These are phyloP conservation scores for Macquaria australasica DNA, from an alignment of 2,113 vertebrate species.

Conservation along the genomic window DNA sequence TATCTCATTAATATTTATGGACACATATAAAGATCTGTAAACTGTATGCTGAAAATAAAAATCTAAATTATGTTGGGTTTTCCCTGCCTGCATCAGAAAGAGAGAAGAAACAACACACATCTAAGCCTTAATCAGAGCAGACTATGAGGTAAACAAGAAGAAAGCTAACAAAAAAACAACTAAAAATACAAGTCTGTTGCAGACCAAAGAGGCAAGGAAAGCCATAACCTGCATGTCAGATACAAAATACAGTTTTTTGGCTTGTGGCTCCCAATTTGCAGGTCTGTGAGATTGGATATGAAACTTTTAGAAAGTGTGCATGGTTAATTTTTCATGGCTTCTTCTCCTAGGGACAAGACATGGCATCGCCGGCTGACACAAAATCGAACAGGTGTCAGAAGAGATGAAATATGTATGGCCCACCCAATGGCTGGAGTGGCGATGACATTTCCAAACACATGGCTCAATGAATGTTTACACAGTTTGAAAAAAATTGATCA, in stretches of 20 bases:
- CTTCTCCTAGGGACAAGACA: slow-evolving; percentile 59
- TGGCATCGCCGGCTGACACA: slow-evolving; percentile 61
- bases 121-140: not conserved
- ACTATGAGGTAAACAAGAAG: not conserved
- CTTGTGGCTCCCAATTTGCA: slow-evolving; percentile 51
- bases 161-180: not conserved
- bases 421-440: slow-evolving; percentile 71
- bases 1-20: not conserved
- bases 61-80: not conserved
- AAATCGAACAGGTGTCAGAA: slow-evolving; percentile 83
- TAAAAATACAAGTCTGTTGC: not conserved
- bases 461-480: slow-evolving; percentile 84
- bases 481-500: slow-evolving; percentile 83
- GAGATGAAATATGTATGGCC: slow-evolving; percentile 85
- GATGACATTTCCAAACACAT: slow-evolving; percentile 84
- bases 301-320: slow-evolving; percentile 78
- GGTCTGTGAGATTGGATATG: slow-evolving; percentile 73
- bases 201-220: slow-evolving; percentile 2
- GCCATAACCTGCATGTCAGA: slow-evolving; percentile 35
- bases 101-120: not conserved
- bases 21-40: not conserved
- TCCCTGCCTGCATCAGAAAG: not conserved
- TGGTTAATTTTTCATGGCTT: slow-evolving; percentile 79
- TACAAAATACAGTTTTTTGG: slow-evolving; percentile 18
- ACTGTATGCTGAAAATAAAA: not conserved